A percentile compares a stretch with the other conserved stretches of the same genome.
These are phyloP conservation scores for Amphiprion percula DNA, from an alignment of 2,113 vertebrate species.

Conservation along the genomic window DNA sequence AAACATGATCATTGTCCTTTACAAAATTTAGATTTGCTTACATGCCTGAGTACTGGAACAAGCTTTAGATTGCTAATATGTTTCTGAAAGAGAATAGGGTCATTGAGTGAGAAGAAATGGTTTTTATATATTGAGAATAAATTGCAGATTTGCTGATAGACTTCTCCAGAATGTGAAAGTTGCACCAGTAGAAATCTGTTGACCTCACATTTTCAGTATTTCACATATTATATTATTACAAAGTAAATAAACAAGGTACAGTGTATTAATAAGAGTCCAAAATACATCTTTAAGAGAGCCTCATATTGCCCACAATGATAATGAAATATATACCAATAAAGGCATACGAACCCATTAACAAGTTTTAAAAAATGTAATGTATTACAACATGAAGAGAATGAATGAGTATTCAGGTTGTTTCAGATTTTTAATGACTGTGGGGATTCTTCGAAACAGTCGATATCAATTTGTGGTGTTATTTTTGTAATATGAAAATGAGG, in stretches of 20 bases:
- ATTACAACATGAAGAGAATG: too few species aligned
- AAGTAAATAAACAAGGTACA: neutral
- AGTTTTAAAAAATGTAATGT: too few species aligned
- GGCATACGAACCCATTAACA: too few species aligned
- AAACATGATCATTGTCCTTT: conserved; percentile 15
- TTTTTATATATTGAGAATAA: neutral
- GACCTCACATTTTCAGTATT: too few species aligned
- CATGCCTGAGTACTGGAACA: neutral
- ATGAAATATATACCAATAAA: too few species aligned
- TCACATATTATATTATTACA: neutral
- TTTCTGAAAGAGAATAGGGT: neutral
- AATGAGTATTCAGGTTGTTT: too few species aligned
- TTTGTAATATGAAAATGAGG: neutral
- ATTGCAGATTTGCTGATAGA: neutral
- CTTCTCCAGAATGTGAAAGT: neutral
- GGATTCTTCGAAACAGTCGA: neutral
- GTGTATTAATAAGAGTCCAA: too few species aligned
- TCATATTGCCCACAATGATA: too few species aligned
- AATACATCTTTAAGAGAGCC: too few species aligned
- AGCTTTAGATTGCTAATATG: conserved; percentile 17
- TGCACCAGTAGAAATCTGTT: neutral
- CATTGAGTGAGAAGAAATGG: neutral
- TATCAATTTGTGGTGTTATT: neutral
- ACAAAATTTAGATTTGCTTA: conserved; percentile 24
- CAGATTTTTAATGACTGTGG: neutral